These are phyloP conservation scores for Acronicta alni DNA, from an alignment of 2,888 invertebrate genomes.

Conservation along the genomic window DNA sequence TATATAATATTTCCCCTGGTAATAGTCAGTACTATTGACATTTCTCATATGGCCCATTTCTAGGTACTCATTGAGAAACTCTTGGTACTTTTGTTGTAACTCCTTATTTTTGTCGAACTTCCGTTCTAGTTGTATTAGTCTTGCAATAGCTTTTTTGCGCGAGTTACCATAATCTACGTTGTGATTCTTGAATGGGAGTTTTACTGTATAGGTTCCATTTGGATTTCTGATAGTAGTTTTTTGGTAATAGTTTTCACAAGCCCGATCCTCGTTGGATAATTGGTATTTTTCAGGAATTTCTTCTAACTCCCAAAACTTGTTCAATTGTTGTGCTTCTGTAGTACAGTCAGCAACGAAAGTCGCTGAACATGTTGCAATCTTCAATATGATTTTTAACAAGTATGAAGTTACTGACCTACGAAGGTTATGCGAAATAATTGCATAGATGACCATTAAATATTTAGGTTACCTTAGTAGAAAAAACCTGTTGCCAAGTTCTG, in stretches of 20 bases:
- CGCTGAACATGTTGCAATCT: no score
- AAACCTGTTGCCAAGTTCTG: no score
- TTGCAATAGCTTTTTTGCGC: not conserved
- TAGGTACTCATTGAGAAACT: not conserved
- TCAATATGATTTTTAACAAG: no score
- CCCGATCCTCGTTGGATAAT: not conserved
- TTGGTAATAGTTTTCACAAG: not conserved
- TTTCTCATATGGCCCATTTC: not conserved
- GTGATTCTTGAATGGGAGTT: not conserved
- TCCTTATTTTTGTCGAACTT: not conserved
- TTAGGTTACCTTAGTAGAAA: no score
- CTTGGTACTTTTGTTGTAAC: not conserved
- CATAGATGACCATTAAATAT: no score
- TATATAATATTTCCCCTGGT: not conserved
- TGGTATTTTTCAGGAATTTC: conserved; percentile 1
- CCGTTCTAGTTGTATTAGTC: not conserved
- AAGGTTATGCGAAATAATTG: no score
- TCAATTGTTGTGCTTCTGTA: not conserved
- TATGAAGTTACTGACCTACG: no score
- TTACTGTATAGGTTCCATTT: not conserved
- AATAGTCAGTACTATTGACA: not conserved
- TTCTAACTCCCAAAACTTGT: not conserved
- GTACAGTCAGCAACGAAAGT: no score
- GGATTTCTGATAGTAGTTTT: not conserved
- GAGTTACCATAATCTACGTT: not conserved